These are phyloP conservation scores for Pseudococcus longispinus DNA, from an alignment of 2,888 invertebrate genomes.

Conservation along the genomic window DNA sequence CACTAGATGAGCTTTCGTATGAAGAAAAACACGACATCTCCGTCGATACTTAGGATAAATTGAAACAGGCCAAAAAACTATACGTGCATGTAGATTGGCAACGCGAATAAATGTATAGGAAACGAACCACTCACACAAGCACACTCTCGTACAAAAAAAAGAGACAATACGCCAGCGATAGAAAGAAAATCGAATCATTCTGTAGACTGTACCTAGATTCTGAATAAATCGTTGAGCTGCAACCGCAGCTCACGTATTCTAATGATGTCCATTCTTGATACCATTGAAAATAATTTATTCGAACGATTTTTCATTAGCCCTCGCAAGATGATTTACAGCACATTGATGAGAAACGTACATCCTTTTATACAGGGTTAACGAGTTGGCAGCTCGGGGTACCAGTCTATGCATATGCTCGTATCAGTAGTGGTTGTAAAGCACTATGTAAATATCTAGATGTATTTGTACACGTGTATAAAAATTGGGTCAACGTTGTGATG, in stretches of 20 bases:
- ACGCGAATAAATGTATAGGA: conserved; percentile 6
- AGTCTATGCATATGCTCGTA: background rate
- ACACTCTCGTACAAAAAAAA: background rate
- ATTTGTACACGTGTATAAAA: too few species aligned
- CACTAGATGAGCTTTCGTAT: background rate
- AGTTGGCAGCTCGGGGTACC: background rate
- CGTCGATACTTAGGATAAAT: background rate
- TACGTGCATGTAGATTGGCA: conserved; percentile 20
- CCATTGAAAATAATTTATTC: too few species aligned
- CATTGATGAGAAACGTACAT: background rate
- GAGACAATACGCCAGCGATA: background rate
- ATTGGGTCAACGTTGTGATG: conserved; percentile 10
- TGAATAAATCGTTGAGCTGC: too few species aligned
- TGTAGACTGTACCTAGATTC: background rate
- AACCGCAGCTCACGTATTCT: too few species aligned
- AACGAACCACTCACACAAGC: background rate
- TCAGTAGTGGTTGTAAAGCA: background rate
- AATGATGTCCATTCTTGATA: too few species aligned
- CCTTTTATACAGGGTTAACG: background rate
- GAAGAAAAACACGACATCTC: background rate
- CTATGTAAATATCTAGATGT: too few species aligned
- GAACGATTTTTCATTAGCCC: background rate
- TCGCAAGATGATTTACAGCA: background rate
- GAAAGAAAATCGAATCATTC: background rate
- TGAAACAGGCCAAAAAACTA: background rate